phyloP scores from a whole-genome alignment of 2,888 invertebrate genomes.

The Trachelus stipa region DNA sequence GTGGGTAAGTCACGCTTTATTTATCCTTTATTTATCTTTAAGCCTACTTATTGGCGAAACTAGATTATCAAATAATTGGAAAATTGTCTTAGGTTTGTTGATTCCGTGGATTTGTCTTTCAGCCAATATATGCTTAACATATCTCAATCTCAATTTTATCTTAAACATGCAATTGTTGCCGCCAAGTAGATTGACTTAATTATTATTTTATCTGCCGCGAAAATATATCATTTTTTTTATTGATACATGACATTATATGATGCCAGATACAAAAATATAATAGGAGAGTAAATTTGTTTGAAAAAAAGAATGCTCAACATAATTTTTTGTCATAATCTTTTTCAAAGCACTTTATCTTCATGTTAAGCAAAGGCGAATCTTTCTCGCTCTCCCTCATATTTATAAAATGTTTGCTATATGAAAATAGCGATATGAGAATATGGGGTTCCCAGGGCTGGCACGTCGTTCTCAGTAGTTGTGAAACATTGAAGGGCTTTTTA shows the following conservation, averaged over 20 bases:
- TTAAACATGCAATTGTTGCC: not conserved
- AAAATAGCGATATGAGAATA: too few species aligned
- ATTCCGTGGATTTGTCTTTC: not conserved
- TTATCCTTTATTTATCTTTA: not conserved
- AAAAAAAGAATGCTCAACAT: too few species aligned
- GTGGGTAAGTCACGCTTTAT: constrained; percentile 84
- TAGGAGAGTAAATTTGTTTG: too few species aligned
- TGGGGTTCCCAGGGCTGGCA: not conserved
- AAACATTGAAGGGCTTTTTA: constrained; percentile 51
- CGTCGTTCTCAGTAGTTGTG: constrained; percentile 15
- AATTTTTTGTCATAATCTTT: too few species aligned
- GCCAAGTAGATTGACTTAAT: not conserved
- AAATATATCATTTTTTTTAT: not conserved
- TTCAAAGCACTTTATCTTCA: too few species aligned
- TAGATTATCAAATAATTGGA: not conserved
- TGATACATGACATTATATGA: not conserved
- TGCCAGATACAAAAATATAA: too few species aligned
- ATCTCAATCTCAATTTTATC: not conserved
- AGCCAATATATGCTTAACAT: not conserved
- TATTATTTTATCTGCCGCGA: not conserved
- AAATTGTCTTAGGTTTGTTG: not conserved
- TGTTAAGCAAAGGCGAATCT: too few species aligned
- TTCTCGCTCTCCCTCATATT: too few species aligned
- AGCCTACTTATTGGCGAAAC: not conserved
- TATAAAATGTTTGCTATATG: too few species aligned